These are phyloP conservation scores for Pristionchus japonicus DNA, from an alignment of 2,888 invertebrate genomes.

Conservation along the genomic window DNA sequence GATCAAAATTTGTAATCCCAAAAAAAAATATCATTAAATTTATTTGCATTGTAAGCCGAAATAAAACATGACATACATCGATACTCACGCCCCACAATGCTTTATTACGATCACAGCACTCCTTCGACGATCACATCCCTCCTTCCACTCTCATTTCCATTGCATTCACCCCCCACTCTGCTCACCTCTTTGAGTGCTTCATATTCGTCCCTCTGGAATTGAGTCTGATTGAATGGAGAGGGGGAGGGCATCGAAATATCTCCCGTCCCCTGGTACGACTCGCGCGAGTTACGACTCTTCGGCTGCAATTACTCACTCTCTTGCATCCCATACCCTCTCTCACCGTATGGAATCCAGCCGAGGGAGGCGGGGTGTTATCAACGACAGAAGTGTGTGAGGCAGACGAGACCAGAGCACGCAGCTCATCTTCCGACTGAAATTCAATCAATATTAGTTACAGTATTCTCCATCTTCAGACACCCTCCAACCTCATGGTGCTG, in stretches of 20 bases:
- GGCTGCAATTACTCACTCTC: conserved; percentile 14
- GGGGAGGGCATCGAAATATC: conserved; percentile 44
- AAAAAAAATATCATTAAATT: too few relatives aligned
- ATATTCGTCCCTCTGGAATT: conserved; percentile 39
- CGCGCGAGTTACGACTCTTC: conserved; percentile 30
- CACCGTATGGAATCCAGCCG: conserved; percentile 29
- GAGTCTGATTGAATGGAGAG: conserved; percentile 46
- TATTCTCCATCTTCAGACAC: too few relatives aligned
- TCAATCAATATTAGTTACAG: too few relatives aligned
- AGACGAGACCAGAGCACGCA: conserved; percentile 11
- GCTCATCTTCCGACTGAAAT: conserved; percentile 14
- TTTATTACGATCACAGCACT: background rate
- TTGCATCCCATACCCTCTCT: background rate
- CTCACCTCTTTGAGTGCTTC: conserved; percentile 43
- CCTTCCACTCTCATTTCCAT: background rate
- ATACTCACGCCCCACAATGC: too few relatives aligned
- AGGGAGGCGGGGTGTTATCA: conserved; percentile 19
- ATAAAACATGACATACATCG: too few relatives aligned
- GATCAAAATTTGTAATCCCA: too few relatives aligned
- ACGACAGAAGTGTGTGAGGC: conserved; percentile 23
- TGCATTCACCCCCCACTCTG: background rate
- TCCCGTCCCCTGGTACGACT: conserved; percentile 13
- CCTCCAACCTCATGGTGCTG: background rate
- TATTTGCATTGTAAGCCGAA: too few relatives aligned
- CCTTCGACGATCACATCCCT: background rate